A percentile compares a stretch with the other conserved stretches of the same genome.
phyloP scores from a whole-genome alignment of 2,888 invertebrate genomes.

The Cosmia pyralina region DNA sequence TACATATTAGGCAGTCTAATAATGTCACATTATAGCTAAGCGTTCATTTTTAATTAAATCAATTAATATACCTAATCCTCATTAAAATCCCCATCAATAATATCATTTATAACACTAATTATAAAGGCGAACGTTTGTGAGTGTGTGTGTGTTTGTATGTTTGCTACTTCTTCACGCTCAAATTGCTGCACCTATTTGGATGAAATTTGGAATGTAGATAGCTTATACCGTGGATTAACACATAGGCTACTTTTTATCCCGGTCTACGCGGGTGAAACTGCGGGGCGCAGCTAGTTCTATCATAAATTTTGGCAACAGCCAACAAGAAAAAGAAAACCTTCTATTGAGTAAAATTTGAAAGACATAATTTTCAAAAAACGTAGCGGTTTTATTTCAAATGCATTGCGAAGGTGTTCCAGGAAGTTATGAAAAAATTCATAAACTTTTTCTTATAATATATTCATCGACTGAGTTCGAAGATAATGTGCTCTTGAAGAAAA shows the following conservation, averaged over 20 bases:
- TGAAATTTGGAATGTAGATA: too few relatives aligned
- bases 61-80: not conserved
- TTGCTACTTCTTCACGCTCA: too few relatives aligned
- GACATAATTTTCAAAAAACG: conserved; percentile 11
- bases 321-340: not conserved
- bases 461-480: conserved; percentile 61
- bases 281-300: too few relatives aligned
- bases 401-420: conserved; percentile 52
- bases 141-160: too few relatives aligned
- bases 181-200: too few relatives aligned
- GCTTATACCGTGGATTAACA: too few relatives aligned
- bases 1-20: not conserved
- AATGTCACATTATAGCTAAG: too few relatives aligned
- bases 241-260: too few relatives aligned
- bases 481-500: conserved; percentile 38
- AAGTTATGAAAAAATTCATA: conserved; percentile 65
- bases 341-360: not conserved
- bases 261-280: too few relatives aligned
- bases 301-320: not conserved
- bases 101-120: too few relatives aligned
- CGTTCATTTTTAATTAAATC: not conserved
- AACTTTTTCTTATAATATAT: conserved; percentile 66
- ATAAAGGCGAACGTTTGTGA: too few relatives aligned
- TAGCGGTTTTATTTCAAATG: conserved; percentile 62
- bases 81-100: not conserved